Conservation (phyloP, 2,797 vertebrate species). For the Buceros bicornis region DNA sequence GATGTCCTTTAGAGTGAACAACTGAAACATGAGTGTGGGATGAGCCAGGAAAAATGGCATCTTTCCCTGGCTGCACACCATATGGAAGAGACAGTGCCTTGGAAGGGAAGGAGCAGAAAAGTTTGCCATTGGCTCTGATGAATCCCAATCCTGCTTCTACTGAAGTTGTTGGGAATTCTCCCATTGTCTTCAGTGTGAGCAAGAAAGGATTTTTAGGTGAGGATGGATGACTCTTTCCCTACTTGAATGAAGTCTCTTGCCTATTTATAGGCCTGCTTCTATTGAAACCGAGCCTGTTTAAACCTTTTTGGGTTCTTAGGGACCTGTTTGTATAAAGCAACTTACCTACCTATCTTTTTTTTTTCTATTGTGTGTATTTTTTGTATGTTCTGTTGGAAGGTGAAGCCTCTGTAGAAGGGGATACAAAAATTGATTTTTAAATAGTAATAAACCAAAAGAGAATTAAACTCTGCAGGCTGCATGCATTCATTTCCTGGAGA, state of each 20-base stretch:
- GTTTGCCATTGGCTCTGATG: slow-evolving; percentile 67
- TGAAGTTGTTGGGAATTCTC: slow-evolving; percentile 56
- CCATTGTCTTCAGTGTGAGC: slow-evolving; percentile 59
- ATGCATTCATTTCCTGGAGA: slow-evolving; percentile 72
- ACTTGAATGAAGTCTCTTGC: slow-evolving; percentile 74
- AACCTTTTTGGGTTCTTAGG: slow-evolving; percentile 74
- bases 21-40: slow-evolving; percentile 49
- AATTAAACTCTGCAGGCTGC: slow-evolving; percentile 70
- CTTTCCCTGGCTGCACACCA: slow-evolving; percentile 32
- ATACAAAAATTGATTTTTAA: slow-evolving; percentile 72
- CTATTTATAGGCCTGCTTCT: slow-evolving; percentile 74
- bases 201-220: slow-evolving; percentile 68
- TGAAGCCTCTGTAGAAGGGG: slow-evolving; percentile 76
- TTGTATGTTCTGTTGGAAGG: slow-evolving; percentile 75
- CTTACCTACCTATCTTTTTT: slow-evolving; percentile 71
- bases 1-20: slow-evolving; percentile 55
- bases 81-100: slow-evolving; percentile 69
- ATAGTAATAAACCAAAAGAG: slow-evolving; percentile 76
- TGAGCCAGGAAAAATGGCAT: slow-evolving; percentile 49
- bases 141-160: slow-evolving; percentile 63
- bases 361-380: slow-evolving; percentile 74
- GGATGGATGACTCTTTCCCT: slow-evolving; percentile 68
- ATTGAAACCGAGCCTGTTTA: slow-evolving; percentile 75
- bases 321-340: slow-evolving; percentile 76
- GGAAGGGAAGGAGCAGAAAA: slow-evolving; percentile 64